Percentiles rank a stretch among this genome's conserved stretches.
These are phyloP conservation scores for Dasypogon diadema DNA, from an alignment of 2,888 invertebrate species.

Conservation along the genomic window DNA sequence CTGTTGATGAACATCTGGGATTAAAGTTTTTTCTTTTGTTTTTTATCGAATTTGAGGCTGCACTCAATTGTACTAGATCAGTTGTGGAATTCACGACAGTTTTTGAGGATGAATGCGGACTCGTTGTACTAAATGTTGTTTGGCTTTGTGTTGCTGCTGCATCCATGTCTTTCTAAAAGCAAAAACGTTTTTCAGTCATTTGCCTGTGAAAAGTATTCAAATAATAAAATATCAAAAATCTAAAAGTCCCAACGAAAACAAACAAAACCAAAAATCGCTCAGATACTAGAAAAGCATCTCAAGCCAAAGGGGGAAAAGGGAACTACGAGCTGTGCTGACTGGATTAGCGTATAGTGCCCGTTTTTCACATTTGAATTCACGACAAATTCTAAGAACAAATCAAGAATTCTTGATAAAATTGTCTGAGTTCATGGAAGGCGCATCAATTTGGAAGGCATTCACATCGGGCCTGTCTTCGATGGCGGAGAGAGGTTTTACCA, in stretches of 20 bases:
- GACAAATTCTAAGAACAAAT: conserved; percentile 45
- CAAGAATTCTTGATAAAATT: conserved; percentile 47
- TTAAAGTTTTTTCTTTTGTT: conserved; percentile 54
- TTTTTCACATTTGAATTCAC: conserved; percentile 30
- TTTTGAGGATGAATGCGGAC: conserved; percentile 9
- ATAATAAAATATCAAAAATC: too few relatives aligned
- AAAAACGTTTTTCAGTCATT: too few relatives aligned
- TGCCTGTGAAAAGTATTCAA: too few relatives aligned
- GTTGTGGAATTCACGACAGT: neutral
- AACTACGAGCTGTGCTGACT: too few relatives aligned
- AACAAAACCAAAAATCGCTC: neutral
- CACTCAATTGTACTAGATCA: conserved; percentile 19
- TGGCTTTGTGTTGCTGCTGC: conserved; percentile 33
- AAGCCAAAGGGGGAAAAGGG: too few relatives aligned
- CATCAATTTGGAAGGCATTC: conserved; percentile 18
- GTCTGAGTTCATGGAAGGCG: conserved; percentile 45
- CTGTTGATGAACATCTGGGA: conserved; percentile 49
- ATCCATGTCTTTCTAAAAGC: conserved; percentile 32
- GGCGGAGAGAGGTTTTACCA: too few relatives aligned
- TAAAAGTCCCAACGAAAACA: too few relatives aligned
- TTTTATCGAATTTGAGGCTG: conserved; percentile 39
- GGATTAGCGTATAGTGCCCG: neutral
- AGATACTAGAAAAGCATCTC: too few relatives aligned
- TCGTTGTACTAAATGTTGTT: conserved; percentile 27
- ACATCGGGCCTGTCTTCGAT: neutral